These are phyloP conservation scores for Aphidius gifuensis DNA, from an alignment of 1,140 invertebrate genomes.

Conservation along the genomic window DNA sequence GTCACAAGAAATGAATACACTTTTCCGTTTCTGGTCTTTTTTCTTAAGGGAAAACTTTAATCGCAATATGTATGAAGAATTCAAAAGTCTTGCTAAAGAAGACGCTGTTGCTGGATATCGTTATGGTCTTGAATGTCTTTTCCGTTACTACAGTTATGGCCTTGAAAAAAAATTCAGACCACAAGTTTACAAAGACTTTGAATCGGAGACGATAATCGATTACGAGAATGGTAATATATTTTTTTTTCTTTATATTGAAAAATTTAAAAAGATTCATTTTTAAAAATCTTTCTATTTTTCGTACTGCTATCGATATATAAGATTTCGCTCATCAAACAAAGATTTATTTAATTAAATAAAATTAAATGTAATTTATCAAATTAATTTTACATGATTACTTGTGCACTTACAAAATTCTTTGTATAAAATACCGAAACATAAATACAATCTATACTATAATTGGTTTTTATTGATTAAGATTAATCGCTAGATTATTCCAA, in stretches of 20 bases:
- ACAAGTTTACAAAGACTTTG: conserved; percentile 93
- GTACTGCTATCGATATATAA: too few species aligned
- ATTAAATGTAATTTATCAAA: too few species aligned
- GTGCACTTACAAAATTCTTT: not conserved
- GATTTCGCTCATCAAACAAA: too few species aligned
- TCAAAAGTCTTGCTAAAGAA: conserved; percentile 84
- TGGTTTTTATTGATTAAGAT: conserved; percentile 7
- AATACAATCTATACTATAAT: not conserved
- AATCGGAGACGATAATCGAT: conserved; percentile 88
- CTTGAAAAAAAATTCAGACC: conserved; percentile 92
- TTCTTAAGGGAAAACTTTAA: conserved; percentile 98
- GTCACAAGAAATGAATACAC: conserved; percentile 95
- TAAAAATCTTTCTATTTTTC: too few species aligned
- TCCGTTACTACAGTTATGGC: conserved; percentile 98
- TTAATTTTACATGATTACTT: conserved; percentile 16
- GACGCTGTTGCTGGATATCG: conserved; percentile 89
- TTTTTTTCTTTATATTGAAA: conserved; percentile 11
- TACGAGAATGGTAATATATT: conserved; percentile 71
- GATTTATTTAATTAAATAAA: too few species aligned
- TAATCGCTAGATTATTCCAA: not conserved
- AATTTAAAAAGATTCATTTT: conserved; percentile 2
- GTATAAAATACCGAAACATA: not conserved
- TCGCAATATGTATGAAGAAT: conserved; percentile 97
- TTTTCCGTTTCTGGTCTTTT: conserved; percentile 99
- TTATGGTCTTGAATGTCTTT: conserved; percentile 92